A percentile compares a stretch with the other conserved stretches of the same genome.
phyloP scores from a whole-genome alignment of 37 sponge, comb jelly and placozoan species.

The Halichondria panicea region DNA sequence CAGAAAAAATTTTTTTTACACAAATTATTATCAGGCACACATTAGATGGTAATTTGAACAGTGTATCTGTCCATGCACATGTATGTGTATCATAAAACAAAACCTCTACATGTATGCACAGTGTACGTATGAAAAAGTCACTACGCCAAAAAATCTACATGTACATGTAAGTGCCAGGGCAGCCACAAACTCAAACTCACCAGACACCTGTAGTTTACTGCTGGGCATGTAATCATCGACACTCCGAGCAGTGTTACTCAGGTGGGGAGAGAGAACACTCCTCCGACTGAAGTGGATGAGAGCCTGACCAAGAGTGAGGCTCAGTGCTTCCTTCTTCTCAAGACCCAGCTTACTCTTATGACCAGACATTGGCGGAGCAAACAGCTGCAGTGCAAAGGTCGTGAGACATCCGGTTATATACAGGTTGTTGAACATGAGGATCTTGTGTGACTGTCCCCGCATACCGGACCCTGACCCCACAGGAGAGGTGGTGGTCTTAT shows the following conservation, averaged over 20 bases:
- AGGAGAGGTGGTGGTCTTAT: background rate
- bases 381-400: slow-evolving; percentile 56
- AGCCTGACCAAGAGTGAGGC: slow-evolving; percentile 69
- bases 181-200: no score
- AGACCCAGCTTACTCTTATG: background rate
- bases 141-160: background rate
- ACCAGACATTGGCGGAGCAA: slow-evolving; percentile 37
- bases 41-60: no score
- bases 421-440: slow-evolving; percentile 59
- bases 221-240: slow-evolving; percentile 22
- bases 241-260: background rate
- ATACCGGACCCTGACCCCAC: background rate
- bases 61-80: background rate
- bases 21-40: background rate
- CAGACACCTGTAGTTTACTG: slow-evolving; percentile 60
- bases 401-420: slow-evolving; percentile 66
- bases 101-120: no score
- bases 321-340: slow-evolving; percentile 57
- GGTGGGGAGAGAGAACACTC: background rate
- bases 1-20: slow-evolving; percentile 8
- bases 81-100: no score
- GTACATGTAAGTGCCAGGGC: no score
- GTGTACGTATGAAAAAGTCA: no score
- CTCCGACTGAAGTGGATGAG: slow-evolving; percentile 69
- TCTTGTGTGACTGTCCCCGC: background rate